Conservation (phyloP, 2,113 vertebrate genomes). For the Trogon melanurus region DNA sequence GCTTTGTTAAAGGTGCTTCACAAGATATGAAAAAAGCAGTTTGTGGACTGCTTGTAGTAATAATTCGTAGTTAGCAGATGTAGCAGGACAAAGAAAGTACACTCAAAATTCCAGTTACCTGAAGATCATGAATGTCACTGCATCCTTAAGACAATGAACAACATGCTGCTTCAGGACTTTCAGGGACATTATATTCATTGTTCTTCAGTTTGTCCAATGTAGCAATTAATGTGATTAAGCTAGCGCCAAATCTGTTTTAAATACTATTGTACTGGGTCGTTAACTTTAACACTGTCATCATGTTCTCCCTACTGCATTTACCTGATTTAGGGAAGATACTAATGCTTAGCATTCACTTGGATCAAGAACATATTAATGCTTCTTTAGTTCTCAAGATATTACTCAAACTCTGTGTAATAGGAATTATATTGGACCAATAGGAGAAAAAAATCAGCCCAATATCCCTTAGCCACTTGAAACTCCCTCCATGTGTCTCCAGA, state of each 20-base stretch:
- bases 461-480: not conserved
- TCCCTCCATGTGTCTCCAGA: not conserved
- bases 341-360: not conserved
- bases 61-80: slow-evolving; percentile 34
- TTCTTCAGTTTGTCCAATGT: slow-evolving; percentile 39
- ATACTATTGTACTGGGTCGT: slow-evolving; percentile 23
- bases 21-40: not conserved
- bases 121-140: slow-evolving; percentile 39
- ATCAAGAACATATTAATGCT: not conserved
- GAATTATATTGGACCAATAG: not conserved
- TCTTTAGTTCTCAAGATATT: not conserved
- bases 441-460: not conserved
- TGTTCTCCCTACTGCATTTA: slow-evolving; percentile 43
- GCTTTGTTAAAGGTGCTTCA: not conserved
- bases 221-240: slow-evolving; percentile 65
- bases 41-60: not conserved
- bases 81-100: slow-evolving; percentile 10
- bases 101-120: slow-evolving; percentile 4
- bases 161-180: slow-evolving; percentile 43
- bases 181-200: slow-evolving; percentile 35
- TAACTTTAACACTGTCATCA: slow-evolving; percentile 55
- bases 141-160: slow-evolving; percentile 12
- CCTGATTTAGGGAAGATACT: slow-evolving; percentile 26
- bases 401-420: not conserved
- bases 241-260: slow-evolving; percentile 44